These are phyloP conservation scores for Endomychus coccineus DNA, from an alignment of 2,888 invertebrate species.

Conservation along the genomic window DNA sequence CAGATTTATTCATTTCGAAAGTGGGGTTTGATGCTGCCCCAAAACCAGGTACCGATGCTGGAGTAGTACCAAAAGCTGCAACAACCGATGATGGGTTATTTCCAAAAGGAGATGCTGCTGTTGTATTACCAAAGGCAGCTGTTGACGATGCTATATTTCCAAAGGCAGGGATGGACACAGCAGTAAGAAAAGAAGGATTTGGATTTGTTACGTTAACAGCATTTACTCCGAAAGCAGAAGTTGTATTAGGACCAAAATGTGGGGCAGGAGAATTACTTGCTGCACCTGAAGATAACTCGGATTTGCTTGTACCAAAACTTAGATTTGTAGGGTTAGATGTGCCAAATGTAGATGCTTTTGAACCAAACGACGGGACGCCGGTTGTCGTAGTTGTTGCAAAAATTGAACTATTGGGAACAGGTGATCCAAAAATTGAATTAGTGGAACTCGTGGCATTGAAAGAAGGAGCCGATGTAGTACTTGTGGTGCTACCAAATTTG, in stretches of 20 bases:
- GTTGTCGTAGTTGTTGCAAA: no score
- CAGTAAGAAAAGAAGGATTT: no score
- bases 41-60: slow-evolving; percentile 4
- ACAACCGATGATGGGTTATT: not conserved
- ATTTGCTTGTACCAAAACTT: slow-evolving; percentile 3
- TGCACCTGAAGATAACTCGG: not conserved
- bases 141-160: not conserved
- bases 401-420: no score
- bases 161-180: slow-evolving; percentile 1
- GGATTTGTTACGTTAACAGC: no score
- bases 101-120: not conserved
- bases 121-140: slow-evolving; percentile 6
- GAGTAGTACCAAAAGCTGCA: slow-evolving; percentile 11
- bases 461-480: not conserved
- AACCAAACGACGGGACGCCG: slow-evolving; percentile 8
- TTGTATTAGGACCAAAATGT: slow-evolving; percentile 3
- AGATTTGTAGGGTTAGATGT: slow-evolving; percentile 1
- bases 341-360: no score
- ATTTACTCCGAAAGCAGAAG: slow-evolving; percentile 3
- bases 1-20: slow-evolving; percentile 8
- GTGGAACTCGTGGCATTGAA: slow-evolving; percentile 1
- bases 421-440: no score
- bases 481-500: slow-evolving; percentile 1
- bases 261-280: no score
- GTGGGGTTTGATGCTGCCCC: slow-evolving; percentile 5